These are phyloP conservation scores for Scytalopus superciliaris DNA, from an alignment of 2,113 vertebrate species.

Conservation along the genomic window DNA sequence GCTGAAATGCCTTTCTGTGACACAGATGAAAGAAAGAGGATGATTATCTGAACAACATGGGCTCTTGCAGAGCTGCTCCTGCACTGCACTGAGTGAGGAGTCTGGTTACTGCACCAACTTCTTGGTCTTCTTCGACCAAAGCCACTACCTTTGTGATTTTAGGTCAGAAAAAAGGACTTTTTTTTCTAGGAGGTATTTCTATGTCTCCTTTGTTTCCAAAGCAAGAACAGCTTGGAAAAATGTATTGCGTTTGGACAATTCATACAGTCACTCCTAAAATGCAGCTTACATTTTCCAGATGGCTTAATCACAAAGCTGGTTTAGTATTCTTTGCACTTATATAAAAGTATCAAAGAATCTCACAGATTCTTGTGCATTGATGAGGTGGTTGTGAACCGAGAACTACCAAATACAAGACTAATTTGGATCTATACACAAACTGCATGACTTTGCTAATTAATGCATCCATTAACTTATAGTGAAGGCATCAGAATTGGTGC, in stretches of 20 bases:
- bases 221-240: background rate
- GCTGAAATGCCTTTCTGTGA: background rate
- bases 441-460: background rate
- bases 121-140: background rate
- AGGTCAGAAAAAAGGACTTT: background rate
- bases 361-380: background rate
- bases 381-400: background rate
- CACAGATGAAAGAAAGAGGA: background rate
- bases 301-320: constrained; percentile 10
- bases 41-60: background rate
- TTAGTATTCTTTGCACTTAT: constrained; percentile 11
- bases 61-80: background rate
- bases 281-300: constrained; percentile 45
- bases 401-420: background rate
- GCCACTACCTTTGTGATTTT: background rate
- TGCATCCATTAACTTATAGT: background rate
- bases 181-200: background rate
- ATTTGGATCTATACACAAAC: background rate
- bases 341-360: background rate
- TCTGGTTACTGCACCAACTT: background rate
- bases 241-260: constrained; percentile 1
- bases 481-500: background rate
- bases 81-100: background rate
- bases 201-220: background rate
- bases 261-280: background rate